Evolutionary conservation across 2,113 vertebrate genomes (phyloP).

Genomic region (Albula glossodonta): DNA sequence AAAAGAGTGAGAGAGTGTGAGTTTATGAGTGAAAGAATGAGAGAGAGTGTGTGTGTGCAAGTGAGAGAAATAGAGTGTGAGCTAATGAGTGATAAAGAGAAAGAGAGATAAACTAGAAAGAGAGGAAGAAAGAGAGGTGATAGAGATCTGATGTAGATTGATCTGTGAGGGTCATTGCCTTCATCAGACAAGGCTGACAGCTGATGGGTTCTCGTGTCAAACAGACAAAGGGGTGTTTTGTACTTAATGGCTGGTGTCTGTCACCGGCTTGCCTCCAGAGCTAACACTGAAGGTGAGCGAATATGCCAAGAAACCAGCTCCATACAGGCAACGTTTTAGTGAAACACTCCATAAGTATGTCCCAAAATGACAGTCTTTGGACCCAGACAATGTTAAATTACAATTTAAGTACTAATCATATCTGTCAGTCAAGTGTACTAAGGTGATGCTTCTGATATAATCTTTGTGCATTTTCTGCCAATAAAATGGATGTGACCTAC

Average conservation of each 20-base stretch:
- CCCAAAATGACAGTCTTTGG: too few relatives aligned
- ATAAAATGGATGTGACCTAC: too few relatives aligned
- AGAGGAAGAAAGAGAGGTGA: slow-evolving; percentile 31
- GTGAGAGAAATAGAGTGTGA: too few relatives aligned
- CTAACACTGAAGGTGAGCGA: slow-evolving; percentile 1
- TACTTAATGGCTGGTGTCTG: slow-evolving; percentile 37
- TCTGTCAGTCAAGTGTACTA: too few relatives aligned
- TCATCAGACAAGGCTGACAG: slow-evolving; percentile 63
- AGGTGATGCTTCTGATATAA: too few relatives aligned
- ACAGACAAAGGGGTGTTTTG: slow-evolving; percentile 46
- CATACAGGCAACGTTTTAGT: slow-evolving; percentile 63
- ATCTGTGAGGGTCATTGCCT: slow-evolving; percentile 58
- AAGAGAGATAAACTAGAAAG: not conserved
- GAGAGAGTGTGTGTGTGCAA: too few relatives aligned
- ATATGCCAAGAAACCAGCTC: not conserved
- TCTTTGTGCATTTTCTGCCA: too few relatives aligned
- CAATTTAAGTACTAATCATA: too few relatives aligned
- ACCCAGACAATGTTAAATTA: too few relatives aligned
- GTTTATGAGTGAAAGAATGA: too few relatives aligned
- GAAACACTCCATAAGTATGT: slow-evolving; percentile 67
- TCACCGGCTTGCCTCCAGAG: slow-evolving; percentile 33
- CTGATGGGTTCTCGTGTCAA: slow-evolving; percentile 52
- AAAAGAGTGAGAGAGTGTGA: not conserved
- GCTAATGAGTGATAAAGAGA: too few relatives aligned
- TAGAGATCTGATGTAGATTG: slow-evolving; percentile 41